These are phyloP conservation scores for Cherax destructor DNA, from an alignment of 1,140 invertebrate genomes.

Conservation along the genomic window DNA sequence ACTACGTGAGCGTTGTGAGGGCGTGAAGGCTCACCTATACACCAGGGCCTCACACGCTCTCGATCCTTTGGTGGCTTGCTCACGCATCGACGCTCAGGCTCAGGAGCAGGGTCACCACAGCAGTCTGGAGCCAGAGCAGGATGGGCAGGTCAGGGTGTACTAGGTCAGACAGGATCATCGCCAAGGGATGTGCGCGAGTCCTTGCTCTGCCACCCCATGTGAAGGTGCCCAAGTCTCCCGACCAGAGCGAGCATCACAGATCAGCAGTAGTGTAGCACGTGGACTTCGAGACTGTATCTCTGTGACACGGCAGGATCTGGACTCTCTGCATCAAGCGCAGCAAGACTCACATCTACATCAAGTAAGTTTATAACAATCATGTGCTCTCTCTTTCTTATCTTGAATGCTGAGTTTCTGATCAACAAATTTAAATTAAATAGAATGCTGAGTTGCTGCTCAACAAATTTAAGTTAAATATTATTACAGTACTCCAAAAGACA, in stretches of 20 bases:
- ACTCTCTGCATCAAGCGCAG: conserved; percentile 65
- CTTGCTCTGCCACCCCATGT: conserved; percentile 71
- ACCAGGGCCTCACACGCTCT: conserved; percentile 64
- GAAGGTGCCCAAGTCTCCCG: conserved; percentile 76
- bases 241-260: conserved; percentile 75
- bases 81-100: conserved; percentile 54
- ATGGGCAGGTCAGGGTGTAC: conserved; percentile 59
- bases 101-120: conserved; percentile 50
- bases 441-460: no score
- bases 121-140: conserved; percentile 41
- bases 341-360: conserved; percentile 72
- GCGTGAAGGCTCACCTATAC: conserved; percentile 63
- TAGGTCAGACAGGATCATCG: conserved; percentile 65
- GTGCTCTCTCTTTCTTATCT: no score
- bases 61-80: conserved; percentile 64
- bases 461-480: no score
- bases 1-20: conserved; percentile 59
- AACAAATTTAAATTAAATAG: no score
- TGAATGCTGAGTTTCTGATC: no score
- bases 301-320: conserved; percentile 73
- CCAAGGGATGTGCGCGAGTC: conserved; percentile 67
- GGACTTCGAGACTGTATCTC: conserved; percentile 74
- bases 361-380: conserved; percentile 38
- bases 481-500: no score
- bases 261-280: conserved; percentile 75